These are phyloP conservation scores for Pygoscelis antarcticus DNA, from an alignment of 2,113 vertebrate genomes.

Conservation along the genomic window DNA sequence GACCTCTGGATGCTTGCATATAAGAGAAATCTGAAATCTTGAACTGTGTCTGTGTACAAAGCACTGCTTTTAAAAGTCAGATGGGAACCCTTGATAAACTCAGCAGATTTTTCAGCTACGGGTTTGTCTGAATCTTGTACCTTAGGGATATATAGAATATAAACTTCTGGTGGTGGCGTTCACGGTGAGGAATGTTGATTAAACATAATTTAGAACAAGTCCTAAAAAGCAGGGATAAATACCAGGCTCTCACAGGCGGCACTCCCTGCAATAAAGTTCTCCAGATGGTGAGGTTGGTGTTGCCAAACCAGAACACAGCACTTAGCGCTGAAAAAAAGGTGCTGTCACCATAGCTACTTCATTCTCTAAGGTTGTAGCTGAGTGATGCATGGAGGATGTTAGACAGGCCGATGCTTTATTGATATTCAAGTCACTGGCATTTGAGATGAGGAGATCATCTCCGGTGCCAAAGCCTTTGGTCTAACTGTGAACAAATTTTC, in stretches of 20 bases:
- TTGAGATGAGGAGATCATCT: neutral
- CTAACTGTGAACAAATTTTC: neutral
- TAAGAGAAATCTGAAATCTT: neutral
- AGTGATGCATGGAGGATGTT: neutral
- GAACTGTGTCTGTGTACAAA: neutral
- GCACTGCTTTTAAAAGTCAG: neutral
- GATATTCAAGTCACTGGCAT: constrained; percentile 39
- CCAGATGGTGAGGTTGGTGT: neutral
- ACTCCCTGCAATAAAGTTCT: neutral
- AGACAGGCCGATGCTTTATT: neutral
- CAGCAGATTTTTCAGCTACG: neutral
- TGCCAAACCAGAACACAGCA: neutral
- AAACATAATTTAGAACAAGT: neutral
- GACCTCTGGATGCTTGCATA: neutral
- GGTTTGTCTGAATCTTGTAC: neutral
- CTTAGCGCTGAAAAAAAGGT: neutral
- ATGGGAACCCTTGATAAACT: neutral
- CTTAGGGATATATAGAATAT: neutral
- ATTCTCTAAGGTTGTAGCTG: neutral
- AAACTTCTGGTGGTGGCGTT: neutral
- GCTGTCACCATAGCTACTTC: constrained; percentile 51
- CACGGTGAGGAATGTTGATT: neutral
- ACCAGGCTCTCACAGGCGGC: neutral
- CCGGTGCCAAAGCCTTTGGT: neutral
- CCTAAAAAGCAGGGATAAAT: neutral